These are phyloP conservation scores for Gallinago stenura DNA, from an alignment of 2,797 vertebrate species.

Conservation along the genomic window DNA sequence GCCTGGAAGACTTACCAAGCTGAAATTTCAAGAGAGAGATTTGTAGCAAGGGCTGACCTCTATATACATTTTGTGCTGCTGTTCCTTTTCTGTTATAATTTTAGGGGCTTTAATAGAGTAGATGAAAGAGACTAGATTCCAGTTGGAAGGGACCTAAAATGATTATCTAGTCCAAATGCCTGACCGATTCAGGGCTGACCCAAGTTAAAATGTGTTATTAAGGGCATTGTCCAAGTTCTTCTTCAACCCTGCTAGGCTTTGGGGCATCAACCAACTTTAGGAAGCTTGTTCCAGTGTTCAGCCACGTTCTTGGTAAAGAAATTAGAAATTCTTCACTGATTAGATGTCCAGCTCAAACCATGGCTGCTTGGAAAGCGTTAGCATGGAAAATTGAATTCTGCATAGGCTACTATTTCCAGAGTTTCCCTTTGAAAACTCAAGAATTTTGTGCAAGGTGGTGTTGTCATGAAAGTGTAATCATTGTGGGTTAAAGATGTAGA, in stretches of 20 bases:
- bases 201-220: background rate
- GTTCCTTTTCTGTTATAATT: background rate
- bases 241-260: background rate
- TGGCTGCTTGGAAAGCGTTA: background rate
- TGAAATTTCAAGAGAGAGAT: background rate
- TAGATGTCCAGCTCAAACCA: background rate
- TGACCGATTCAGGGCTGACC: background rate
- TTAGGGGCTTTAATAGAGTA: background rate
- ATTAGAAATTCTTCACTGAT: background rate
- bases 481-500: background rate
- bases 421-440: background rate
- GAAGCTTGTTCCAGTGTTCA: background rate
- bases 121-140: background rate
- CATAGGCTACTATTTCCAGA: background rate
- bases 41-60: background rate
- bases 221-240: background rate
- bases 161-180: background rate
- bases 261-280: too few relatives aligned
- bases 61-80: fast-evolving
- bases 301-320: background rate
- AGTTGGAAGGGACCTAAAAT: background rate
- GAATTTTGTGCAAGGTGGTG: background rate
- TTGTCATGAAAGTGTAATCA: background rate
- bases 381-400: background rate
- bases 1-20: background rate